phyloP scores from a whole-genome alignment of 2,888 invertebrate species.

The Fragum sueziense region DNA sequence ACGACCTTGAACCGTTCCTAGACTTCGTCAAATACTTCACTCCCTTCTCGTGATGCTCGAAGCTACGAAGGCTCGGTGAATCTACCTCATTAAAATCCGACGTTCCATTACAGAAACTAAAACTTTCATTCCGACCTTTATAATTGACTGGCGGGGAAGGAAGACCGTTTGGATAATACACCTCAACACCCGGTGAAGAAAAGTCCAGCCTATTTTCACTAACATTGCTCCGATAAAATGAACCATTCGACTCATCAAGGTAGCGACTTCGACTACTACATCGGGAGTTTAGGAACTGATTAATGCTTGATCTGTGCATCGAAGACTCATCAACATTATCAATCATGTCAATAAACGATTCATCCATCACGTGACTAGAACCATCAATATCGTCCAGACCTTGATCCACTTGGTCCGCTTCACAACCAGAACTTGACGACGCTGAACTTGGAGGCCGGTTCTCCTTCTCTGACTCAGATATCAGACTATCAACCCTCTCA shows the following conservation, averaged over 20 bases:
- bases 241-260: constrained; percentile 46
- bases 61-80: constrained; percentile 55
- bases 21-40: constrained; percentile 50
- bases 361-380: not conserved
- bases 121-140: constrained; percentile 21
- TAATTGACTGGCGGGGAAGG: constrained; percentile 7
- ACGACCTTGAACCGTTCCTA: constrained; percentile 53
- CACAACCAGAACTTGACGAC: not conserved
- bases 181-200: constrained; percentile 3
- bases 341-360: constrained; percentile 34
- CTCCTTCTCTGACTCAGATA: constrained; percentile 9
- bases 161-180: constrained; percentile 22
- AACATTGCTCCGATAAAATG: constrained; percentile 5
- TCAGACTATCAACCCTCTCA: not conserved
- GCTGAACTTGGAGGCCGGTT: not conserved
- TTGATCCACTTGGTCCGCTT: not conserved
- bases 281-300: constrained; percentile 58
- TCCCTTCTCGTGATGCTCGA: constrained; percentile 60
- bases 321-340: constrained; percentile 49
- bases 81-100: constrained; percentile 29
- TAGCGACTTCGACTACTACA: constrained; percentile 51
- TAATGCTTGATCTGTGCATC: constrained; percentile 49
- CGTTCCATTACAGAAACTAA: not conserved
- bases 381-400: not conserved
- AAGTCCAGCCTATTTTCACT: constrained; percentile 8